Evolutionary conservation across 2,888 invertebrate species (phyloP), one percentile per base, ranked within the genome.

Genomic region (Corythucha ciliata): DNA sequence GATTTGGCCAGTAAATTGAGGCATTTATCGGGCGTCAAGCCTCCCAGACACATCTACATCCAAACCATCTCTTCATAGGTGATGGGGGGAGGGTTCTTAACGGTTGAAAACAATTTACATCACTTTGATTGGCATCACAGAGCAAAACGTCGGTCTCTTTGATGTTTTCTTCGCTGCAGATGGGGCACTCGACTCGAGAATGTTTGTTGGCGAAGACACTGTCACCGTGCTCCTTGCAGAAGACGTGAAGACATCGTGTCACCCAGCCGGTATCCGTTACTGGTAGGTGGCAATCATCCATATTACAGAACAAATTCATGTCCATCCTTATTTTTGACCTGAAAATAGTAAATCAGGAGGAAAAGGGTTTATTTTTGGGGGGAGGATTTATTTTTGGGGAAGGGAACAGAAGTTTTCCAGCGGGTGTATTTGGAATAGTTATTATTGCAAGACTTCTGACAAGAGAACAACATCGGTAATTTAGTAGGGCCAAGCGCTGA

Each of bases 231-330:
- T 52, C 56, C 2, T 50, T 33, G 27, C 60, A 60, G 41, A 60
- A 60, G 27, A 57, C 55, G 41, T 60, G 60, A 10, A 57, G 48
- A 39, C 59, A 60, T 10, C 57, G 48, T 6, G 60, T 59, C 2
- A 60, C 55, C 55, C 58, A 60, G 18, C 52, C 55, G n/a, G 33
- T 41, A 2, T 53, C 48, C 32, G 34, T 57, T 27, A 60, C 48
- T 18, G 24, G 37, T 14, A 52, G 27, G 25, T 50, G 52, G 52
- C 60, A 60, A 29, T 58, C 56, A 34, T 48, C 32, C 7, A 57
- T 47, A 44, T 60, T 60, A 42, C 60, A 60, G 27, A 44, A 14
- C 26, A 60, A 51, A 46, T 27, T 52, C 16, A 40, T 36, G 20
- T 32, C 32, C 50, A 50, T 50, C 21, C 33, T 33, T n/a, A n/a